Evolutionary conservation across 2,888 invertebrate species (phyloP).

Genomic region (Gastracanthus pulcherrimus): DNA sequence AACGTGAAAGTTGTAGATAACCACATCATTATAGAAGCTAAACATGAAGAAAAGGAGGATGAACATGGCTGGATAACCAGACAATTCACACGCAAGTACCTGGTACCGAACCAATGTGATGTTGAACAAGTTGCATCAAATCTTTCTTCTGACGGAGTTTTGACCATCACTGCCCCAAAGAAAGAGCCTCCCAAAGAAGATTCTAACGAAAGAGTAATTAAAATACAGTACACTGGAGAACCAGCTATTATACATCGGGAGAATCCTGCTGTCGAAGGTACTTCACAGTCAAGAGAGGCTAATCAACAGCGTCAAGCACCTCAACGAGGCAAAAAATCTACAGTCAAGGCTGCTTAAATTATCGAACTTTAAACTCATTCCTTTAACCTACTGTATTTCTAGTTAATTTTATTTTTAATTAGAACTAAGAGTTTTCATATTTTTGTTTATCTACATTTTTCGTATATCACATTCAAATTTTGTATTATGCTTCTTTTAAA

Average conservation of each 20-base stretch:
- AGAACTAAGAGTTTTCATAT: neutral
- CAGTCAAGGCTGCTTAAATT: constrained; percentile 51
- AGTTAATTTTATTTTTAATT: neutral
- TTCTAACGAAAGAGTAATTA: constrained; percentile 64
- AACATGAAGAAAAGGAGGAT: constrained; percentile 88
- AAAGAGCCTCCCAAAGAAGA: constrained; percentile 64
- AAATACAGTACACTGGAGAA: constrained; percentile 70
- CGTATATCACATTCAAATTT: neutral
- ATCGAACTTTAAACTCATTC: neutral
- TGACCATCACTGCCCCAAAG: constrained; percentile 86
- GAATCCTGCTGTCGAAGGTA: constrained; percentile 2
- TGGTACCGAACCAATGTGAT: constrained; percentile 77
- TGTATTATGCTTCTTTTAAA: neutral
- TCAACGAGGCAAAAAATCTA: constrained; percentile 51
- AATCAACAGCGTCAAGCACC: constrained; percentile 51
- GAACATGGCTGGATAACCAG: constrained; percentile 78
- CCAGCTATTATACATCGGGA: constrained; percentile 62
- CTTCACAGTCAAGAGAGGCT: constrained; percentile 50
- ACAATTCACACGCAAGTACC: constrained; percentile 64
- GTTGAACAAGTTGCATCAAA: constrained; percentile 86
- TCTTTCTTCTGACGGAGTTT: constrained; percentile 89
- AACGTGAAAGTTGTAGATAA: constrained; percentile 79
- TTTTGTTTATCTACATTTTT: neutral
- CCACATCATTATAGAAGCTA: constrained; percentile 80
- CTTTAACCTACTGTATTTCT: neutral